Evolutionary conservation across 2,113 vertebrate species (phyloP).

Genomic region (Vulpes vulpes): DNA sequence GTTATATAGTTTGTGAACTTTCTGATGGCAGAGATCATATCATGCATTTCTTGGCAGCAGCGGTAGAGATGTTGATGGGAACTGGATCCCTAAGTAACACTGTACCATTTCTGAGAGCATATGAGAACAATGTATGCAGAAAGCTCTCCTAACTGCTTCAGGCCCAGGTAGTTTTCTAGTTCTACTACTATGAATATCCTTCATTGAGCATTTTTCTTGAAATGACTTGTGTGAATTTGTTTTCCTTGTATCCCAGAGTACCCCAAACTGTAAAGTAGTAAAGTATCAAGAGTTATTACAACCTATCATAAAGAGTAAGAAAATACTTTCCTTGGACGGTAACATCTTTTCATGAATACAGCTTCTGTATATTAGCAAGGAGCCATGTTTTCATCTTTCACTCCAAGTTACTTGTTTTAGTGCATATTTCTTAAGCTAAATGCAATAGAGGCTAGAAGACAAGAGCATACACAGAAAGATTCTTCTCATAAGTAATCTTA

Average conservation of each 20-base stretch:
- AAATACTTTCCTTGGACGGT: not conserved
- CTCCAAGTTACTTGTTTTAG: conserved; percentile 38
- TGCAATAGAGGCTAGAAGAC: not conserved
- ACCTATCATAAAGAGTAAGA: not conserved
- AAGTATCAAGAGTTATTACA: not conserved
- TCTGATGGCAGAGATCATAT: not conserved
- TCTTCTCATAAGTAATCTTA: not conserved
- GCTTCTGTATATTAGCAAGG: not conserved
- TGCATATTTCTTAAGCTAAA: conserved; percentile 19
- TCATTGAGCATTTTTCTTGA: not conserved
- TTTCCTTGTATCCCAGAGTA: not conserved
- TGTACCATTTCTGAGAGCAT: not conserved
- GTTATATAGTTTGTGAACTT: not conserved
- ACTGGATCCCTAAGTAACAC: not conserved
- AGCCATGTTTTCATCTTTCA: not conserved
- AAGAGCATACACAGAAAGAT: not conserved
- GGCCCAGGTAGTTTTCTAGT: not conserved
- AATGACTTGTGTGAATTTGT: not conserved
- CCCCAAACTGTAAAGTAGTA: not conserved
- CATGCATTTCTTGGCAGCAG: not conserved
- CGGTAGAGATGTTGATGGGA: not conserved
- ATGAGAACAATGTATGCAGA: not conserved
- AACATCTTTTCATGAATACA: not conserved
- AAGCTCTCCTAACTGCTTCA: not conserved
- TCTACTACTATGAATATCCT: not conserved